These are phyloP conservation scores for Caenorhabditis macrosperma DNA, from an alignment of 2,888 invertebrate genomes.

Conservation along the genomic window DNA sequence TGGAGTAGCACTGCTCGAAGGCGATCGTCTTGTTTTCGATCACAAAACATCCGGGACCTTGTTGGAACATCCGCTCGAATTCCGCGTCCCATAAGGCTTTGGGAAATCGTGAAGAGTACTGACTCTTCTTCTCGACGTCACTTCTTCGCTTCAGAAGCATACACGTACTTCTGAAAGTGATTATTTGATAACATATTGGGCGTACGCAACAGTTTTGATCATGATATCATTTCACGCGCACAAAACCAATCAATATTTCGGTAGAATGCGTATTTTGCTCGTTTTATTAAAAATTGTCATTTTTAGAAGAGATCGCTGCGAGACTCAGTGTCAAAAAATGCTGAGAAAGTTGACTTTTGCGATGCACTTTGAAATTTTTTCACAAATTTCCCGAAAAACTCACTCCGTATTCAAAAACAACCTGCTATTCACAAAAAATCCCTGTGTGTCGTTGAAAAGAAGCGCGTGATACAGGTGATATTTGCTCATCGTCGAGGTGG, in stretches of 20 bases:
- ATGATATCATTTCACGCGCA: no score
- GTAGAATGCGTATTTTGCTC: no score
- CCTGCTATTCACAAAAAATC: slow-evolving; percentile 21
- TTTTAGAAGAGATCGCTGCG: no score
- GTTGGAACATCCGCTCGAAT: slow-evolving; percentile 20
- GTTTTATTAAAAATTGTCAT: no score
- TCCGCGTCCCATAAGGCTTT: neutral
- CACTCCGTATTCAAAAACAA: slow-evolving; percentile 47
- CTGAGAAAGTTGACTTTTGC: no score
- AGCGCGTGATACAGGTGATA: slow-evolving; percentile 29
- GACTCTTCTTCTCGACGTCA: neutral
- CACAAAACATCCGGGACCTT: slow-evolving; percentile 47
- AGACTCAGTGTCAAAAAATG: no score
- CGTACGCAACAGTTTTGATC: no score
- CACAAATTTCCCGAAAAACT: neutral
- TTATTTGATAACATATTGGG: no score
- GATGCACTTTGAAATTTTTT: no score
- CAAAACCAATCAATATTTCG: no score
- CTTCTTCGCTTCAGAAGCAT: slow-evolving; percentile 32
- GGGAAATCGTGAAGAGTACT: neutral
- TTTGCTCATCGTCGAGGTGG: no score
- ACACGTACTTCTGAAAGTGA: slow-evolving; percentile 40
- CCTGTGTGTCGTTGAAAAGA: slow-evolving; percentile 32
- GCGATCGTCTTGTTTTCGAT: slow-evolving; percentile 28
- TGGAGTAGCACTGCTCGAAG: slow-evolving; percentile 25